Base-by-base conservation (phyloP, 1,140 invertebrate genomes). In the Aplysia californica region DNA sequence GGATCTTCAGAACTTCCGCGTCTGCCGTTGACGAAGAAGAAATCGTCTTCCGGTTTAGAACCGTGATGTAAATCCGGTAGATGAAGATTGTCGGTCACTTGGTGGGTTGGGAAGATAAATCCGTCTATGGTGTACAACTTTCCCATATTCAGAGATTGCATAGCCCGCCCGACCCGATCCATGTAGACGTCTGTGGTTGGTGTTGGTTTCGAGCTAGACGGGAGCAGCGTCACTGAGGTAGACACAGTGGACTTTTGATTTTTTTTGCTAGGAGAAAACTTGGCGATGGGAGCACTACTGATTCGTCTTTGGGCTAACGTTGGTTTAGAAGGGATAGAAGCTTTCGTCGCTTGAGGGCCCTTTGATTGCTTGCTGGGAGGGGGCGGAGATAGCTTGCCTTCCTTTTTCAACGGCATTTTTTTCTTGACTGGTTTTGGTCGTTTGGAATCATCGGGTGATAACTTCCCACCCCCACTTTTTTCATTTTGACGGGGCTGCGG, bases 51-150 rank as follows among this genome's bases (percentile, higher is more conserved):
- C 6, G 58, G 58, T 21, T 50, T 50, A 10, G 26, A 26, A 18
- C 29, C 58, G 58, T 18, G 15, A 6, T 18, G 58, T 6, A 29
- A 21, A 5, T 15, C 39, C n/a, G n/a, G 23, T 6, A 23, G 44
- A 2, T 71, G 44, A 29, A 29, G 31, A 0, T 2, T 21, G 21
- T 64, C n/a, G 26, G 36, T 23, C 2, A 29, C 10, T 31, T 65
- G 59, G 26, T 50, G 72, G 2, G 72, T n/a, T n/a, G 72, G 72
- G 29, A 65, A 75, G 29, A 66, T 50, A 33, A 75, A 75, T 18
- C 39, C 72, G 29, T 75, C 61, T 44, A 64, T 26, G 18, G 70
- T 5, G 38, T 64, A 64, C 4, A 73, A 26, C 2, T 73, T 18
- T 64, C 29, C 61, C 29, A 73, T 58, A 10, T 33, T 29, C 3